These are phyloP conservation scores for Gambusia yucatana DNA, from an alignment of 2,797 vertebrate genomes.

Conservation along the genomic window DNA sequence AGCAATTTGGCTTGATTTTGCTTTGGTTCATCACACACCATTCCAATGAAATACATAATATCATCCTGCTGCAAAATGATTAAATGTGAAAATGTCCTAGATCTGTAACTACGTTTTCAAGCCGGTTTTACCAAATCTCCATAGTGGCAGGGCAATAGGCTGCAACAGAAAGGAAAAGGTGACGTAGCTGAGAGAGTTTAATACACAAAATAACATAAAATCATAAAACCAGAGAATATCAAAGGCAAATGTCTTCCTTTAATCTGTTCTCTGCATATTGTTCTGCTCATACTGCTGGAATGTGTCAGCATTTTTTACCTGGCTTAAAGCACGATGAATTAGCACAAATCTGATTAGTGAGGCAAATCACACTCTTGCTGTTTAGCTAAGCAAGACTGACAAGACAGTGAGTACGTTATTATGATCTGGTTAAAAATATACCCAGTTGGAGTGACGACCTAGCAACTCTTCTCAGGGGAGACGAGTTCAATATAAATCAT, in stretches of 20 bases:
- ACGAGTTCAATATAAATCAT: neutral
- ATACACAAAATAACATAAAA: neutral
- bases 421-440: neutral
- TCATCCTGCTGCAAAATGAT: neutral
- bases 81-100: neutral
- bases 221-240: neutral
- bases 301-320: neutral
- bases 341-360: neutral
- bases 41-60: neutral
- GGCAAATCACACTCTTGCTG: neutral
- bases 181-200: neutral
- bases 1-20: neutral
- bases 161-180: neutral
- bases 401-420: neutral
- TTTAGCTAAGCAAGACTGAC: neutral
- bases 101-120: neutral
- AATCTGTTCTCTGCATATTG: neutral
- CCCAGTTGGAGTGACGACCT: neutral
- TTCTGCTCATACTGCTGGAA: neutral
- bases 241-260: neutral
- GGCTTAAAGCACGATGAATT: neutral
- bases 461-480: neutral
- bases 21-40: neutral
- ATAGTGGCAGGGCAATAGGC: neutral
- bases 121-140: constrained; percentile 7